phyloP scores from a whole-genome alignment of 53 echinoderm and acorn worm genomes.

The Patiria pectinifera region DNA sequence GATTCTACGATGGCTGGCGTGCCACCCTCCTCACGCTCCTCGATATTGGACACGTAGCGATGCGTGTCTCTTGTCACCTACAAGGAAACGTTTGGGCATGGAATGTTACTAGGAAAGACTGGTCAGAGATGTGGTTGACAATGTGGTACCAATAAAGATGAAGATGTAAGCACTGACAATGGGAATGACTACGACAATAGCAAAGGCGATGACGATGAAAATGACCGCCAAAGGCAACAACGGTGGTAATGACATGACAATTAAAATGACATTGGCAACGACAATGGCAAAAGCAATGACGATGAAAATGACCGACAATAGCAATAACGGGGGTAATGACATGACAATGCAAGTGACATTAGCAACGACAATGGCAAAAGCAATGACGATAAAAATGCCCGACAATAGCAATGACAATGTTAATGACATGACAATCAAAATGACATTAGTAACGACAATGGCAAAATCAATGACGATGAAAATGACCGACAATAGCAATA shows the following conservation, averaged over 20 bases:
- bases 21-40: conserved; percentile 91
- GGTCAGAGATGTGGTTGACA: neutral
- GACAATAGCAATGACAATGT: too few relatives aligned
- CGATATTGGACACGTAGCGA: conserved; percentile 84
- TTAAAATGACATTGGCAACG: too few relatives aligned
- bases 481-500: too few relatives aligned
- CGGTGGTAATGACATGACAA: too few relatives aligned
- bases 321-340: too few relatives aligned
- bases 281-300: neutral
- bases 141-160: neutral
- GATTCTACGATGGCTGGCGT: conserved; percentile 97
- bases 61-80: conserved; percentile 93
- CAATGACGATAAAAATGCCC: neutral
- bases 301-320: too few relatives aligned
- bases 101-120: neutral
- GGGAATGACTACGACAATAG: neutral
- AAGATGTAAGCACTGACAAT: too few relatives aligned
- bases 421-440: too few relatives aligned
- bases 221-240: neutral
- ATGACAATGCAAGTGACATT: too few relatives aligned
- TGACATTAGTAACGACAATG: too few relatives aligned
- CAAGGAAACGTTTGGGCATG: neutral
- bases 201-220: neutral
- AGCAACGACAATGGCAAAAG: neutral
- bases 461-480: too few relatives aligned